Percentiles rank a stretch among this genome's conserved stretches.
Evolutionary conservation across 2,888 invertebrate genomes (phyloP).

Genomic region (Hypomecis punctinalis): DNA sequence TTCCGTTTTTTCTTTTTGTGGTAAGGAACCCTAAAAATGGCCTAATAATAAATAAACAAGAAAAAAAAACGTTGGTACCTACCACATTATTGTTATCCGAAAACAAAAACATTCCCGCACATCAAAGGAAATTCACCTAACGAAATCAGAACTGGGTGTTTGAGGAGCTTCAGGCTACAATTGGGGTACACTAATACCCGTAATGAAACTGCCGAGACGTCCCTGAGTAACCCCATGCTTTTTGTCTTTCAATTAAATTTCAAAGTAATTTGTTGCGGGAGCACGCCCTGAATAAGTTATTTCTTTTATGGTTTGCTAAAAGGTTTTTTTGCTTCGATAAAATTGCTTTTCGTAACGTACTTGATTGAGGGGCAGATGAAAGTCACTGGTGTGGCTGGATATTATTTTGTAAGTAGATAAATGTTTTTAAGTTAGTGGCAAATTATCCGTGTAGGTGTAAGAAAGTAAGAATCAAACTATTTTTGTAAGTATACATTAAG

Average conservation of each 20-base stretch:
- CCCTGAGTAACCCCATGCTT: constrained; percentile 51
- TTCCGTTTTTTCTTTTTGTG: too few species aligned
- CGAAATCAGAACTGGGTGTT: constrained; percentile 48
- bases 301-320: constrained; percentile 36
- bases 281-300: constrained; percentile 44
- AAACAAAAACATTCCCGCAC: constrained; percentile 31
- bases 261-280: constrained; percentile 41
- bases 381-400: constrained; percentile 11
- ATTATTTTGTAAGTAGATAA: constrained; percentile 4
- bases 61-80: constrained; percentile 4
- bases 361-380: constrained; percentile 5
- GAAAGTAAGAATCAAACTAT: too few species aligned
- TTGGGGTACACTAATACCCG: constrained; percentile 52
- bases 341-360: constrained; percentile 18
- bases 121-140: constrained; percentile 43
- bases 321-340: constrained; percentile 33
- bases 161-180: constrained; percentile 31
- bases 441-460: not conserved
- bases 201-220: constrained; percentile 55
- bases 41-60: not conserved
- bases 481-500: too few species aligned
- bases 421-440: not conserved
- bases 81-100: constrained; percentile 10
- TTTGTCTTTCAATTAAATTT: constrained; percentile 59
- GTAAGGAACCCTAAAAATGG: too few species aligned